Evolutionary conservation across 2,113 vertebrate species (phyloP).

Genomic region (Burhinus oedicnemus): DNA sequence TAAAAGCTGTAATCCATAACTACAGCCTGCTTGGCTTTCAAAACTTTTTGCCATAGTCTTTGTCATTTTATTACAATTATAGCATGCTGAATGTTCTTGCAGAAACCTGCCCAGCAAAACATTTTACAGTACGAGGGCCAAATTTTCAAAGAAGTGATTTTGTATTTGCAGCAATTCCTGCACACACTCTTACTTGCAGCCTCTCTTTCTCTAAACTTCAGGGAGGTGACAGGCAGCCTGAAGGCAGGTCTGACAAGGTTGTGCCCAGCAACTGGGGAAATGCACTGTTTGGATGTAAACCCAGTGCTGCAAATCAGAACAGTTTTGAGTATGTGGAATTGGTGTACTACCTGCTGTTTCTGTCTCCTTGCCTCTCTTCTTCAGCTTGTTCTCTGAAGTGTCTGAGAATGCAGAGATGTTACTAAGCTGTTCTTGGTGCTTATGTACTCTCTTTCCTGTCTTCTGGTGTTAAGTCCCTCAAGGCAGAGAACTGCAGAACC

Average conservation of each 20-base stretch:
- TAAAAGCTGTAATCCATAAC: conserved; percentile 6
- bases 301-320: neutral
- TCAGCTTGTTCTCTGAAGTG: neutral
- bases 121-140: neutral
- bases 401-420: neutral
- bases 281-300: neutral
- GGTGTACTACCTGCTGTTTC: neutral
- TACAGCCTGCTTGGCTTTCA: conserved; percentile 19
- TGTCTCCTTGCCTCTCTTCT: neutral
- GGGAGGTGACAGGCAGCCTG: neutral
- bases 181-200: accelerated
- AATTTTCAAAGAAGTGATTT: conserved; percentile 56
- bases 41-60: neutral
- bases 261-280: neutral
- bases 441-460: neutral
- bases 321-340: neutral
- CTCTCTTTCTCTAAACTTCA: neutral
- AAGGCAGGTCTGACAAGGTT: neutral
- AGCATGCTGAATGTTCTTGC: conserved; percentile 36
- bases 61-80: neutral
- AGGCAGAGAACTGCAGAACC: neutral
- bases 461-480: neutral
- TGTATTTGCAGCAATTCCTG: neutral
- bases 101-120: conserved; percentile 24
- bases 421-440: neutral